Evolutionary conservation across 2,797 vertebrate genomes (phyloP).

Genomic region (Austrolebias charrua): DNA sequence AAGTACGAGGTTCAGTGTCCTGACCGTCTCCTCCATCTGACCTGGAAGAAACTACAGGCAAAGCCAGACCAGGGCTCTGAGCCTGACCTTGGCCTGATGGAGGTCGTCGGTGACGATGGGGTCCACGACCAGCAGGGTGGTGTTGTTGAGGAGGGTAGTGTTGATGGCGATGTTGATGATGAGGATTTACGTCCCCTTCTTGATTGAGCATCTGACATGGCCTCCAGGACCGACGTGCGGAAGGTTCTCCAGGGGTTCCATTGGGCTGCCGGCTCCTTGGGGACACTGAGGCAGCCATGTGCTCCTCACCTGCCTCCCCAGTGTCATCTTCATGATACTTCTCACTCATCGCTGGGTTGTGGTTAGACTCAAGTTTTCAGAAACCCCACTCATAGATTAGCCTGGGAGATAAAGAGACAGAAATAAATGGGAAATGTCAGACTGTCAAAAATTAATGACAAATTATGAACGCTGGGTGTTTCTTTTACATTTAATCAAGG

Average conservation of each 20-base stretch:
- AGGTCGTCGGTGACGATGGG: conserved; percentile 56
- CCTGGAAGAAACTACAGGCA: neutral
- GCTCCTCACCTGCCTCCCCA: conserved; percentile 52
- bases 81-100: conserved; percentile 38
- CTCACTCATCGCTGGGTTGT: conserved; percentile 67
- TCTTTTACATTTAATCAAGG: no score
- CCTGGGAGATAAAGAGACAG: conserved; percentile 30
- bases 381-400: conserved; percentile 39
- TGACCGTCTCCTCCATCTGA: conserved; percentile 1
- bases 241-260: conserved; percentile 48
- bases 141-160: conserved; percentile 46
- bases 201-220: conserved; percentile 79
- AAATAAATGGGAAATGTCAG: conserved; percentile 6
- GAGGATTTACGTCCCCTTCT: conserved; percentile 67
- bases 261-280: conserved; percentile 52
- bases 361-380: conserved; percentile 42
- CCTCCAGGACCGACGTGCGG: conserved; percentile 74
- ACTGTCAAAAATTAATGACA: neutral
- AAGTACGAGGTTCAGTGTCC: conserved; percentile 33
- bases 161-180: conserved; percentile 53
- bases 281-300: conserved; percentile 12
- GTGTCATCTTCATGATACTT: conserved; percentile 53
- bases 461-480: no score
- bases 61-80: conserved; percentile 29
- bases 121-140: conserved; percentile 41